phyloP scores from a whole-genome alignment of 1,140 invertebrate species.

The Druon quercuslanigerum region DNA sequence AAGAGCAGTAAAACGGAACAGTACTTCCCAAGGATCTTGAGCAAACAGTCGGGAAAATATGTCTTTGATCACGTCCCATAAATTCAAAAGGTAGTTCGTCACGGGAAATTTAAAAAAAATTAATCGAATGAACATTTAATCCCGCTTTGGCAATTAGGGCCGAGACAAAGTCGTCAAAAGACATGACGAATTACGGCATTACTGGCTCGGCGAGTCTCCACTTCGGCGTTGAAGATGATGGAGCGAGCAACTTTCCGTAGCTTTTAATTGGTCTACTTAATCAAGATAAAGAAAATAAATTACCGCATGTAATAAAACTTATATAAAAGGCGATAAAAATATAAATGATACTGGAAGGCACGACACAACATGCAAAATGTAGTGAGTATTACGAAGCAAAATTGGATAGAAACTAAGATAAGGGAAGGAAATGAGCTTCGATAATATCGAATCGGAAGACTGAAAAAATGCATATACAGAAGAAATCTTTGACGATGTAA shows the following conservation, averaged over 20 bases:
- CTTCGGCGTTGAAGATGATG: not conserved
- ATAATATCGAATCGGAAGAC: not conserved
- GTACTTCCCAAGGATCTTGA: not conserved
- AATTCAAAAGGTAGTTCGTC: not conserved
- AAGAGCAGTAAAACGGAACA: not conserved
- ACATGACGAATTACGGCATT: constrained; percentile 2
- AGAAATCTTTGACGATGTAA: not conserved
- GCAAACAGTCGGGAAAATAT: not conserved
- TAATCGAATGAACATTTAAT: constrained; percentile 5
- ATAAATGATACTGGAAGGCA: not conserved
- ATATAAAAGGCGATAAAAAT: not conserved
- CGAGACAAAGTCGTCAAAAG: not conserved
- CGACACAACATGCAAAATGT: constrained; percentile 8
- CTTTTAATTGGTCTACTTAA: not conserved
- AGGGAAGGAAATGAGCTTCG: not conserved
- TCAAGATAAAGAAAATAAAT: not conserved
- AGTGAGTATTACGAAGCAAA: not conserved
- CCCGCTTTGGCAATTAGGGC: constrained; percentile 4
- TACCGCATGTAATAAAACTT: not conserved
- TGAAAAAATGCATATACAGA: constrained; percentile 6
- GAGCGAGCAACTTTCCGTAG: not conserved
- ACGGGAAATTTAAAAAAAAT: not conserved
- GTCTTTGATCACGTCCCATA: not conserved
- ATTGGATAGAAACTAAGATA: not conserved
- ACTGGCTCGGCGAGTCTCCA: constrained; percentile 6